Base-by-base conservation (phyloP, 2,797 vertebrate genomes). In the Betta splendens region DNA sequence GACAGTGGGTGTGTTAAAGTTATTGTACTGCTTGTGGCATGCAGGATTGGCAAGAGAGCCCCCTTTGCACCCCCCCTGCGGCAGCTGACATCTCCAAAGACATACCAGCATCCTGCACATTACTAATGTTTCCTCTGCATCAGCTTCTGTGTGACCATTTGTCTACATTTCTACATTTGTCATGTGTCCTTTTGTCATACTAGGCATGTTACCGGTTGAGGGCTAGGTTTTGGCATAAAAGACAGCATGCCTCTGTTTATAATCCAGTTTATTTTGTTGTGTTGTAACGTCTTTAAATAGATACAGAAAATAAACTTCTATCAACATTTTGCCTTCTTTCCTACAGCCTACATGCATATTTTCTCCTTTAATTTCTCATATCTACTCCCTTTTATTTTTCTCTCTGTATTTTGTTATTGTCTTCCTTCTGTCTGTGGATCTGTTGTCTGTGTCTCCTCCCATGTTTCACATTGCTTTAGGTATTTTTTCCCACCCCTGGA, bases 401-500 rank as follows among this genome's bases (percentile, higher is more conserved):
- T 84, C 22, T 87, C 89, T 92, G 86, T 89, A 87, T 93, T 86
- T 89, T 83, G 83, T 92, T 83, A 45, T 26, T 85, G 91, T 93
- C 87, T 84, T 83, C 85, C 71, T 87, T 83, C 87, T 80, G 61
- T 88, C 48, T 58, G 44, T 51, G 36, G 86, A 50, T 77, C 63
- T 81, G 77, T 73, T 5, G 35, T 68, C 49, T 77, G 64, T 17
- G 58, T 79, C 48, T 47, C 52, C 33, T 40, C 52, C 20, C 29
- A 7, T 56, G 33, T 43, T 84, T 88, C 86, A 17, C 10, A 76
- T 92, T 92, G 85, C 93, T 93, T 94, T 89, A 98, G 96, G 93
- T 98, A 94, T 96, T 96, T 95, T 91, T 96, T 96, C 91, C 92
- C 96, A 59, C 92, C 94, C 90, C 86, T 96, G 94, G 95, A 97